Base-by-base conservation (phyloP, 1,140 invertebrate genomes). In the Drosophila sp. region DNA sequence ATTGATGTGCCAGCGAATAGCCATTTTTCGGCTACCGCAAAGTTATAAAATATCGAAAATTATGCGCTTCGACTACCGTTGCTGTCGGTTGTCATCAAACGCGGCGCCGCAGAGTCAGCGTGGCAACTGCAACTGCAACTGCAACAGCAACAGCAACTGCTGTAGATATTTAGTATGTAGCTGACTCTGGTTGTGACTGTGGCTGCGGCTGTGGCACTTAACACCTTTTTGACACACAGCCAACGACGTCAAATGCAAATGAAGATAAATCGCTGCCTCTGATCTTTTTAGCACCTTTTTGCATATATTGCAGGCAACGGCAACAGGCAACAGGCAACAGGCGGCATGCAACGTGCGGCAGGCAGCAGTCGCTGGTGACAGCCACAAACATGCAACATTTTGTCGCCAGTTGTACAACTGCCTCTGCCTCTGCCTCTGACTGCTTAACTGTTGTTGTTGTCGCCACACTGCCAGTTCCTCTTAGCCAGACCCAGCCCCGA, bases 281-380 rank as follows among this genome's bases (percentile, higher is more conserved):
- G 87, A 90, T 83, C 79, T 90, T 90, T 90, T 87, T 90, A 90
- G 82, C 87, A 90, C 87, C 82, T 90, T 87, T 80, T 90, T 77
- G 83, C 84, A 86, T 86, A 86, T 76, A 87, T 87, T 89, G 61
- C 61, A 13, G 45, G 18, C 53, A 63, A 62, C 48, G 14, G 38
- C 71, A 71, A 57, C 72, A 11, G n/a, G 57, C 56, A 41, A 40
- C 50, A 34, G 13, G 32, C 32, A 16, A 18, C 34, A 7, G 8
- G 32, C 45, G n/a, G 18, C 57, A 45, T 7, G 34, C 36, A 13
- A 40, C 59, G 46, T 38, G 38, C 56, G 36, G 32, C 40, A 25
- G 7, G n/a, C 62, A 48, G 54, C 43, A 41, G 27, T 50, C 57
- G 63, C 65, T 73, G 76, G 64, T 87, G 82, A 87, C 83, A 87